Evolutionary conservation across 2,888 invertebrate genomes (phyloP).

Genomic region (Latrodectus elegans): DNA sequence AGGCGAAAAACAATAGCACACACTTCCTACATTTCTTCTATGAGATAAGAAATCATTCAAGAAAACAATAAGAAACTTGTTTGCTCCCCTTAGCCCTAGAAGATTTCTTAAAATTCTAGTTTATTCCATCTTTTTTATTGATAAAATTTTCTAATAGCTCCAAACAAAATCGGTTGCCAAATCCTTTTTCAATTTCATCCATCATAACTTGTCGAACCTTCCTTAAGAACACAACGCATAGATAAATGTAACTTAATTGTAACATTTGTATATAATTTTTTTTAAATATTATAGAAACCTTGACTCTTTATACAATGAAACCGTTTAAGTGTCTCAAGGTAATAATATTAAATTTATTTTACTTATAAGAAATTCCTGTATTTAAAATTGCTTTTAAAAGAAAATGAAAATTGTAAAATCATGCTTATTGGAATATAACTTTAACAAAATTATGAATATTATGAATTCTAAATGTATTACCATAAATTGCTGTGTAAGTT

Average conservation of each 20-base stretch:
- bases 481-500: too few relatives aligned
- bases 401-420: too few relatives aligned
- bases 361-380: background rate
- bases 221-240: too few relatives aligned
- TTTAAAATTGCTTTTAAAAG: background rate
- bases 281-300: background rate
- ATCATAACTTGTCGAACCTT: too few relatives aligned
- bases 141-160: background rate
- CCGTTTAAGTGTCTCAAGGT: background rate
- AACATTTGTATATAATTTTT: too few relatives aligned
- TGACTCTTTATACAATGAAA: background rate
- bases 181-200: too few relatives aligned
- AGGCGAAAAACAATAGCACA: conserved; percentile 17
- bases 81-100: background rate
- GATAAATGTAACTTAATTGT: too few relatives aligned
- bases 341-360: background rate
- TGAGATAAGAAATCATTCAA: conserved; percentile 19
- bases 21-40: conserved; percentile 5
- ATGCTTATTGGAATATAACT: too few relatives aligned
- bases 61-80: conserved; percentile 39
- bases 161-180: too few relatives aligned
- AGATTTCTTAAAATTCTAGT: conserved; percentile 33
- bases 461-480: too few relatives aligned
- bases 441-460: too few relatives aligned
- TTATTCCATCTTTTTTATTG: conserved; percentile 17